A percentile compares a stretch with the other conserved stretches of the same genome.
Evolutionary conservation across 2,888 invertebrate genomes (phyloP).

Genomic region (Resseliella maxima): DNA sequence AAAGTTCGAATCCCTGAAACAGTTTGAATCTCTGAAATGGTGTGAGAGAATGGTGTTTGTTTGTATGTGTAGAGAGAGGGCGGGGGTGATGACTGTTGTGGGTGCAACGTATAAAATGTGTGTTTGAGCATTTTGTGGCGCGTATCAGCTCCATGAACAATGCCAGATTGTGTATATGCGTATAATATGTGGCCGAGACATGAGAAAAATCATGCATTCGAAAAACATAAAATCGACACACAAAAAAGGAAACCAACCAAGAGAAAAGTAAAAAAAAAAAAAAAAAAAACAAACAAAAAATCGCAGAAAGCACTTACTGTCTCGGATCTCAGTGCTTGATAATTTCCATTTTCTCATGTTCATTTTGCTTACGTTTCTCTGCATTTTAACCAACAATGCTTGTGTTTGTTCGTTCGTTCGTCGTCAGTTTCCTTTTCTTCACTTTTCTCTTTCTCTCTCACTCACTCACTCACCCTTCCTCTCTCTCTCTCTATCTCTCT

Average conservation of each 20-base stretch:
- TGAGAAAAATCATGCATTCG: not conserved
- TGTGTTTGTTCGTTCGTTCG: conserved; percentile 1
- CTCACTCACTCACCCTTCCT: too few species aligned
- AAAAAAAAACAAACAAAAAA: not conserved
- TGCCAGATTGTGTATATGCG: not conserved
- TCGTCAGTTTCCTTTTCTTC: not conserved
- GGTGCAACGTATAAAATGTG: not conserved
- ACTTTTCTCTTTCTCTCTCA: not conserved
- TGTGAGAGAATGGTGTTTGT: too few species aligned
- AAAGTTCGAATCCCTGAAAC: conserved; percentile 30
- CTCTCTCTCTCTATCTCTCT: too few species aligned
- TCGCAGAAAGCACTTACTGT: conserved; percentile 49
- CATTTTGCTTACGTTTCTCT: not conserved
- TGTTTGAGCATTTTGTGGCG: conserved; percentile 26
- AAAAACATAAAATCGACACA: too few species aligned
- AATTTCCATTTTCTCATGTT: conserved; percentile 31
- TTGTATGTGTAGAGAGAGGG: not conserved
- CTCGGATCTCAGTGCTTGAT: conserved; percentile 36
- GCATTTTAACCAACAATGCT: not conserved
- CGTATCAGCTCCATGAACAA: not conserved
- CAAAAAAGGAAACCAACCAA: not conserved
- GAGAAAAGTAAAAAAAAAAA: not conserved
- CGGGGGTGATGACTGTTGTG: not conserved
- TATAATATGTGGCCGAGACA: not conserved
- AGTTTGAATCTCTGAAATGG: not conserved